Evolutionary conservation across 2,888 invertebrate genomes (phyloP).

Genomic region (Monoplex corrugatus): DNA sequence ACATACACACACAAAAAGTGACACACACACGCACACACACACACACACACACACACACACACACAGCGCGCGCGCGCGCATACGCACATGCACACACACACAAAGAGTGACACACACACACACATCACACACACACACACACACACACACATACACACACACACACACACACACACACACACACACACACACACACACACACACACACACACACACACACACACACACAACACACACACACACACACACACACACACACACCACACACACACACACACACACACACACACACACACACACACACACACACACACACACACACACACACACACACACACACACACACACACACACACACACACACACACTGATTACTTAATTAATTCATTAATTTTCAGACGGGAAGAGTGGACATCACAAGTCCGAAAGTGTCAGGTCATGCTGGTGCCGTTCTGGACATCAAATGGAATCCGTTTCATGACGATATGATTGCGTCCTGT

Average conservation of each 20-base stretch:
- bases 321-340: background rate
- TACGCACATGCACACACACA: background rate
- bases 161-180: background rate
- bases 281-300: too few species aligned
- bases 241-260: too few species aligned
- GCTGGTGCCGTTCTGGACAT: conserved; percentile 98
- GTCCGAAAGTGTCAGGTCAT: conserved; percentile 97
- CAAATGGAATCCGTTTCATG: conserved; percentile 99
- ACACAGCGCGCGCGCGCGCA: background rate
- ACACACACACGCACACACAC: too few species aligned
- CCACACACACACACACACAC: too few species aligned
- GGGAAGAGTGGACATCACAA: conserved; percentile 95
- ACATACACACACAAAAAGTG: background rate
- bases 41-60: background rate
- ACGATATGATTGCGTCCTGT: conserved; percentile 98
- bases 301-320: background rate
- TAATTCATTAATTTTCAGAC: conserved; percentile 85
- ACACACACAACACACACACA: too few species aligned
- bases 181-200: too few species aligned
- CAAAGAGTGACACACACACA: too few species aligned
- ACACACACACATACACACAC: too few species aligned
- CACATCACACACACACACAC: too few species aligned
- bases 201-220: too few species aligned
- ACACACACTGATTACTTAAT: background rate
- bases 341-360: background rate